These are phyloP conservation scores for Okamejei kenojei DNA, from an alignment of 2,797 vertebrate species.

Conservation along the genomic window DNA sequence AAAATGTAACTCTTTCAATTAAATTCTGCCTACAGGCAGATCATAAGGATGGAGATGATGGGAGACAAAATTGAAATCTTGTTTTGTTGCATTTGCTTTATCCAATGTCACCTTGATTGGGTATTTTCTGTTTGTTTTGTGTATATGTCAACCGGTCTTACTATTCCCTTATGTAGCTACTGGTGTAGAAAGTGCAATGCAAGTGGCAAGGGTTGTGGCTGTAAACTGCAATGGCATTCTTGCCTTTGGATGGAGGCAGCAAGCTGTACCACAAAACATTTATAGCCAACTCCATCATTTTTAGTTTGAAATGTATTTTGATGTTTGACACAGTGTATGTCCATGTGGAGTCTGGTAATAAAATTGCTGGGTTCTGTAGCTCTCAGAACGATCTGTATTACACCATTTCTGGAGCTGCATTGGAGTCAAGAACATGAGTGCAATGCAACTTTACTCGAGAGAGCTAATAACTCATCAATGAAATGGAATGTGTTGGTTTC, in stretches of 20 bases:
- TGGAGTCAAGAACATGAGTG: background rate
- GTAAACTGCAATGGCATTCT: background rate
- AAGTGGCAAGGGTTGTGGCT: background rate
- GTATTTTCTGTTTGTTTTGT: background rate
- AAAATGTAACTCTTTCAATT: background rate
- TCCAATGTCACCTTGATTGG: background rate
- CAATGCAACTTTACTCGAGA: background rate
- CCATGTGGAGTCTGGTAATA: background rate
- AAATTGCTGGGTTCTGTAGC: background rate
- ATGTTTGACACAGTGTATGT: background rate
- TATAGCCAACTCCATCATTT: background rate
- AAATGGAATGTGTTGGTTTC: background rate
- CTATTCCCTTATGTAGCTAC: background rate
- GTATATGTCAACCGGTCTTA: background rate
- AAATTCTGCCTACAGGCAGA: background rate
- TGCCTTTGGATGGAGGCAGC: background rate
- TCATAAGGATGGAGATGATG: too few relatives aligned
- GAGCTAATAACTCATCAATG: background rate
- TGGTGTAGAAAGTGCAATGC: background rate
- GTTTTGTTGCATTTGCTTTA: background rate
- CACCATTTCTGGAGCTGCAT: background rate
- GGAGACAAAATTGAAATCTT: background rate
- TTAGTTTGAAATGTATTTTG: constrained; percentile 16
- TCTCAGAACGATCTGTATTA: background rate
- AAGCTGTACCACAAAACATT: background rate